Base-by-base conservation (phyloP, 23 tunicate genomes). In the Ascidia mentula region DNA sequence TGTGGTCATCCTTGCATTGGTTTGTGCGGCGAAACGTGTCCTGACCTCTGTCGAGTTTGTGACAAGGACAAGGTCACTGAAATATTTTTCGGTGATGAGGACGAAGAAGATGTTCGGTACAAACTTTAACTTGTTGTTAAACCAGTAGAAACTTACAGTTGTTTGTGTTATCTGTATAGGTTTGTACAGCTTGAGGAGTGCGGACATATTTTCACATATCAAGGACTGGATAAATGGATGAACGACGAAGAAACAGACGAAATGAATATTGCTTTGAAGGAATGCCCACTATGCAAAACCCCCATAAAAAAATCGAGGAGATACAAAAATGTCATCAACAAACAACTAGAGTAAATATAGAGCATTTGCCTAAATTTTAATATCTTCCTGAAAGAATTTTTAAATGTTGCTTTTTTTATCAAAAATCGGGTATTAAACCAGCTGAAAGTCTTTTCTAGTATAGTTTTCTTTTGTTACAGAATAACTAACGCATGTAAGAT, bases 231-330 rank as follows among this genome's bases (percentile, higher is more conserved):
- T 40, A 38, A 0, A 0, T 87, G 91, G 91, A 80, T 87, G 81
- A 40, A 87, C 12, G 76, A 81, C 40, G 26, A 73, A 59, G 77
- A 81, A 1, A 75, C n/a, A 8, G 77, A 79, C 69, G 75, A 80
- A 35, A 81, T 72, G 35, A 86, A 69, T 35, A 81, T 87, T 37
- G 81, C 81, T 36, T 38, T 87, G 77, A 87, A 81, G 26, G 91
- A 80, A 81, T 87, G 91, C 40, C 91, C 91, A 33, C 53, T 80
- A 75, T 87, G 91, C 73, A 87, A 87, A 45, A 87, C 91, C 36
- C 84, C 86, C 17, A 60, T 87, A 36, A 40, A 82, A 34, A 74
- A 46, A 32, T 82, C 74, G 15, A 75, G 77, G 5, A 72, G 91
- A 61, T 87, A 87, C 69, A 86, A 86, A 26, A 75, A 87, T 30